phyloP scores from a whole-genome alignment of 2,888 invertebrate species.

The Cephonodes hylas region DNA sequence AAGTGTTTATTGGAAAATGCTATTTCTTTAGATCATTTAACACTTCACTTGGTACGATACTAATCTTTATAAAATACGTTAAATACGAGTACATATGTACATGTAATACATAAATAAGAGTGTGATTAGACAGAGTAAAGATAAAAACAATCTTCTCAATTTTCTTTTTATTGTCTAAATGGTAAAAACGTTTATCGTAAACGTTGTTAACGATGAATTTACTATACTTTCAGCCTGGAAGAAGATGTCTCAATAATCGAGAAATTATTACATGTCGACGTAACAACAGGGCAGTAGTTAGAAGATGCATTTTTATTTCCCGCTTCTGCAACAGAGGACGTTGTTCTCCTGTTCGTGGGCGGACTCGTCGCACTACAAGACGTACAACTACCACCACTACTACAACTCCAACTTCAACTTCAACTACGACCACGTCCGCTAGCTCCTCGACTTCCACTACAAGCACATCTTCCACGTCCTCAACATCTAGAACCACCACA shows the following conservation, averaged over 20 bases:
- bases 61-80: no score
- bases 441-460: conserved; percentile 22
- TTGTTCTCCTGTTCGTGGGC: not conserved
- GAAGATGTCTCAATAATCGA: not conserved
- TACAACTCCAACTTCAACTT: conserved; percentile 14
- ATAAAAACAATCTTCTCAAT: no score
- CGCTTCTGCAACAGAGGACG: not conserved
- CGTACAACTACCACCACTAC: conserved; percentile 1
- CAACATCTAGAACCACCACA: conserved; percentile 19
- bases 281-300: not conserved
- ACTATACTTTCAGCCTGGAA: not conserved
- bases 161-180: no score
- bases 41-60: no score
- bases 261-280: not conserved
- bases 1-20: no score
- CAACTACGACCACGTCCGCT: conserved; percentile 19
- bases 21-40: no score
- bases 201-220: no score
- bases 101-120: no score
- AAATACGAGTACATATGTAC: no score
- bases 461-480: conserved; percentile 17
- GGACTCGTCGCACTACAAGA: not conserved
- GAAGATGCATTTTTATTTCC: not conserved
- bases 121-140: no score
- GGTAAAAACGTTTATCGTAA: no score